Conservation (phyloP, 1,140 invertebrate species). For the Rhyzopertha dominica region DNA sequence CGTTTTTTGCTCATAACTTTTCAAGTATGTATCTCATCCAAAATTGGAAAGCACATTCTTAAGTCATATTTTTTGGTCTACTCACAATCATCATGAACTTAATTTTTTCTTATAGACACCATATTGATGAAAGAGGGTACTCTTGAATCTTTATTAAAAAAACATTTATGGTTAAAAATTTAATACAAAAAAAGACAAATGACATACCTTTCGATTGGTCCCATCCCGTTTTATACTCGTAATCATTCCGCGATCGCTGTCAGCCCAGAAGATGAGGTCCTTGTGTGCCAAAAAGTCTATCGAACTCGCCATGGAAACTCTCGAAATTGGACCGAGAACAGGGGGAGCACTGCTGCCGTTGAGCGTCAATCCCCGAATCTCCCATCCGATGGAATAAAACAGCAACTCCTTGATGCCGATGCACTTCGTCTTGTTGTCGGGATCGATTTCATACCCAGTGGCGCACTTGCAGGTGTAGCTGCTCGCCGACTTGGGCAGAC, state of each 20-base stretch:
- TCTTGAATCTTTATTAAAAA: too few species aligned
- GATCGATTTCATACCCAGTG: conserved; percentile 60
- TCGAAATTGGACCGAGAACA: conserved; percentile 72
- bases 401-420: conserved; percentile 61
- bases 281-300: conserved; percentile 71
- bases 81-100: too few species aligned
- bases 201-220: conserved; percentile 54
- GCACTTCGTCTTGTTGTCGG: conserved; percentile 50
- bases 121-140: too few species aligned
- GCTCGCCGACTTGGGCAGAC: conserved; percentile 58
- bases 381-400: conserved; percentile 71
- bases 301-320: conserved; percentile 66
- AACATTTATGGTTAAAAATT: too few species aligned
- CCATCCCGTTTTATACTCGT: conserved; percentile 74
- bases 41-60: too few species aligned
- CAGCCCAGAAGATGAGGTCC: conserved; percentile 76
- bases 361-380: conserved; percentile 65
- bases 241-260: conserved; percentile 68
- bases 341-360: conserved; percentile 45
- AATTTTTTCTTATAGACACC: too few species aligned
- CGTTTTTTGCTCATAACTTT: too few species aligned
- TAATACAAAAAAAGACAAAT: too few species aligned
- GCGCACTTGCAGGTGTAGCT: conserved; percentile 68
- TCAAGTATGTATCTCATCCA: too few species aligned
- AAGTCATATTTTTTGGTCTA: too few species aligned